A percentile compares a stretch with the other conserved stretches of the same genome.
phyloP scores from a whole-genome alignment of 2,888 invertebrate species.

The Antheraea yamamai region DNA sequence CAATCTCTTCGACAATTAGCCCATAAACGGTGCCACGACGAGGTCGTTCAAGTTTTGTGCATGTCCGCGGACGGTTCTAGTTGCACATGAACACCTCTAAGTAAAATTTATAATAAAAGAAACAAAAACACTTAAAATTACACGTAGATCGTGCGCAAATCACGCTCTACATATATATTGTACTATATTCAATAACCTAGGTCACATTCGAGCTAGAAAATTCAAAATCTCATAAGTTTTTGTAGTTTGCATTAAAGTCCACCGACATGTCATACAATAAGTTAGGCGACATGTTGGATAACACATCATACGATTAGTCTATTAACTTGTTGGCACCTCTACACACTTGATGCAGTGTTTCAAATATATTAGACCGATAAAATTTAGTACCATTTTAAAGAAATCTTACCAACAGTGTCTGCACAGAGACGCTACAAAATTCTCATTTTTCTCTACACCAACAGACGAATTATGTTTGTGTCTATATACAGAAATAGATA shows the following conservation, averaged over 20 bases:
- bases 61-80: background rate
- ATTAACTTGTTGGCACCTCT: background rate
- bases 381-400: background rate
- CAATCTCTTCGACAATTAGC: background rate
- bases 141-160: background rate
- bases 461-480: background rate
- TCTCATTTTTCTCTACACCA: background rate
- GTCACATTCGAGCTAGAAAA: background rate
- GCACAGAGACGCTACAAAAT: background rate
- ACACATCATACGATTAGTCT: background rate
- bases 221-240: background rate
- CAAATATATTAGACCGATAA: background rate
- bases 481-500: background rate
- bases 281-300: background rate
- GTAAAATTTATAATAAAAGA: background rate
- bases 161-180: conserved; percentile 1
- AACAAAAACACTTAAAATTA: background rate
- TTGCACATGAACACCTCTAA: background rate
- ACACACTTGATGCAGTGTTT: background rate
- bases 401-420: background rate
- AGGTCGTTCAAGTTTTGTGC: background rate
- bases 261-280: background rate
- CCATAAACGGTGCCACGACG: background rate
- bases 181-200: conserved; percentile 22
- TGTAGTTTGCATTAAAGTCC: background rate